These are phyloP conservation scores for Artibeus lituratus DNA, from an alignment of 2,797 vertebrate genomes.

Conservation along the genomic window DNA sequence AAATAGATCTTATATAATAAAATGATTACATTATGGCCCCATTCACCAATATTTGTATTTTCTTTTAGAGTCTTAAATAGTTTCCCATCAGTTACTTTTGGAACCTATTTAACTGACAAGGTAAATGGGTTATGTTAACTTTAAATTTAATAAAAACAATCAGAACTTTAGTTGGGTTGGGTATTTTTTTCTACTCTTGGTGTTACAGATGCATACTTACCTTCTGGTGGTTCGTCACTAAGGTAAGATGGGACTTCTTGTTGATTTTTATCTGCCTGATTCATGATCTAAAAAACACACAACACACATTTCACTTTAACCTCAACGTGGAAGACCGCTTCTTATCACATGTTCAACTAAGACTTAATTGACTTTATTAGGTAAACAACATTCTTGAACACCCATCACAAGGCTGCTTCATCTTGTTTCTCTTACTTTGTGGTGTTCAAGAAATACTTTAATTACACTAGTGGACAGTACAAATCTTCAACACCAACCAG, in stretches of 20 bases:
- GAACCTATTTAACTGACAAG: not conserved
- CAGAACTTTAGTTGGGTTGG: not conserved
- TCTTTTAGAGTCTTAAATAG: conserved; percentile 22
- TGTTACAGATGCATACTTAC: conserved; percentile 75
- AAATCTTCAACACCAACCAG: not conserved
- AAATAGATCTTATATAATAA: not conserved
- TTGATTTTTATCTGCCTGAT: conserved; percentile 88
- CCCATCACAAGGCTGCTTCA: not conserved
- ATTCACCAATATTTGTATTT: conserved; percentile 10
- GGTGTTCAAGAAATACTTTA: conserved; percentile 23
- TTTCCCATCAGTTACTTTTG: conserved; percentile 12
- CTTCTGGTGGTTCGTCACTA: conserved; percentile 88
- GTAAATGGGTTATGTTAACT: conserved; percentile 5
- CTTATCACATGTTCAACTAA: not conserved
- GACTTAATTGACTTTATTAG: not conserved
- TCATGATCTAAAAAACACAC: conserved; percentile 87
- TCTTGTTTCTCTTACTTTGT: not conserved
- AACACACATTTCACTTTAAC: conserved; percentile 36
- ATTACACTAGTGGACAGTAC: not conserved
- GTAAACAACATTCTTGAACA: conserved; percentile 34
- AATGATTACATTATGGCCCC: not conserved
- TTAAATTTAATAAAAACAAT: conserved; percentile 28
- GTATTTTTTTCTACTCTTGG: not conserved
- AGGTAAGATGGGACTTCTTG: conserved; percentile 89
- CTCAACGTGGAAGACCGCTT: not conserved